Percentiles rank a stretch among this genome's conserved stretches.
phyloP scores from a whole-genome alignment of 2,888 invertebrate species.

The Troilus luridus region DNA sequence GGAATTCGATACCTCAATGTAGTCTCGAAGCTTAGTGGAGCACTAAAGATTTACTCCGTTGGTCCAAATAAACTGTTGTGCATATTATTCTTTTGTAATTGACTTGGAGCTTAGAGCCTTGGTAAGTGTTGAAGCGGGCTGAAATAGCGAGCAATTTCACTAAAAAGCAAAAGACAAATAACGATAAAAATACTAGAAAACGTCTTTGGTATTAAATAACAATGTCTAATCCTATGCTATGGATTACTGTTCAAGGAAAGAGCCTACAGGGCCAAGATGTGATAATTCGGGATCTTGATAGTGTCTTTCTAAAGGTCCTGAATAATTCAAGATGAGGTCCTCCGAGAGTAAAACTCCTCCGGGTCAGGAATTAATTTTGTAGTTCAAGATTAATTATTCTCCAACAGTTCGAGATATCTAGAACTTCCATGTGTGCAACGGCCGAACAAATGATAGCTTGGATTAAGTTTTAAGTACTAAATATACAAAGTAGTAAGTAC shows the following conservation, averaged over 20 bases:
- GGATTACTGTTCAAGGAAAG: neutral
- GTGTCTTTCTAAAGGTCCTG: neutral
- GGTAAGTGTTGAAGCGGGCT: too few relatives aligned
- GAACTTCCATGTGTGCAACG: neutral
- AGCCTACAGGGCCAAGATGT: neutral
- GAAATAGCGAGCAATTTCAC: too few relatives aligned
- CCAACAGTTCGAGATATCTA: neutral
- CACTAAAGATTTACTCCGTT: too few relatives aligned
- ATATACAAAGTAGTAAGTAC: too few relatives aligned
- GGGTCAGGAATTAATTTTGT: neutral
- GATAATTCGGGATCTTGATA: constrained; percentile 13
- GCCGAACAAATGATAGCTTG: neutral
- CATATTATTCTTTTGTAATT: too few relatives aligned
- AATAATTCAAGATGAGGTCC: constrained; percentile 9
- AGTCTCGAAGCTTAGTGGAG: too few relatives aligned
- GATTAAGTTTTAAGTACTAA: neutral
- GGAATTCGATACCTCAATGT: too few relatives aligned
- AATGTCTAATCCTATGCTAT: neutral
- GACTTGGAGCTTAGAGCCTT: too few relatives aligned
- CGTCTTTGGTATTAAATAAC: too few relatives aligned
- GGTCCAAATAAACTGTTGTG: too few relatives aligned
- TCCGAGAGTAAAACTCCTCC: neutral
- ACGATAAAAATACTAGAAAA: too few relatives aligned
- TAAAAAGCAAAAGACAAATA: too few relatives aligned
- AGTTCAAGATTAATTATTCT: neutral